phyloP scores from a whole-genome alignment of 2,113 vertebrate genomes.

The Theropithecus gelada region DNA sequence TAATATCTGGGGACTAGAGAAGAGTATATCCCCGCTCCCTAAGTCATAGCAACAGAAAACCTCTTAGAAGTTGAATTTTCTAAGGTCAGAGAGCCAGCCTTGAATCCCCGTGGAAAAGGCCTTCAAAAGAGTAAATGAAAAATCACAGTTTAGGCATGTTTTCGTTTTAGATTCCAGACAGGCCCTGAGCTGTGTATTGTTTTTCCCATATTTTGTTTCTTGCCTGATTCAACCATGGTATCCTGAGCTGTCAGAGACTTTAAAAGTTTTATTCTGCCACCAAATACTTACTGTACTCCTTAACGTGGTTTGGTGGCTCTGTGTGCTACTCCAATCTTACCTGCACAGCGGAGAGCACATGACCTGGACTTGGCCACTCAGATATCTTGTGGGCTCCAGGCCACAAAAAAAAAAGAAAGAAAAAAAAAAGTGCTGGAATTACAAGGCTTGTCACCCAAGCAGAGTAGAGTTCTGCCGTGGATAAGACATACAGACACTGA shows the following conservation, averaged over 20 bases:
- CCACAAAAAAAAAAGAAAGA: too few relatives aligned
- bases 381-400: too few relatives aligned
- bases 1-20: slow-evolving; percentile 43
- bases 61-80: background rate
- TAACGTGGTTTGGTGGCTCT: background rate
- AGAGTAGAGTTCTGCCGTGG: background rate
- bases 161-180: background rate
- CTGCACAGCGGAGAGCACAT: background rate
- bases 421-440: rapidly evolving
- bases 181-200: rapidly evolving
- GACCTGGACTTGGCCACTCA: background rate
- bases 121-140: background rate
- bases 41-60: background rate
- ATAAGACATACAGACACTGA: background rate
- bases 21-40: rapidly evolving
- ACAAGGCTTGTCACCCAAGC: background rate
- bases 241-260: background rate
- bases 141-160: background rate
- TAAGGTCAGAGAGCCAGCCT: background rate
- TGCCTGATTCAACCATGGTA: background rate
- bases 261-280: background rate
- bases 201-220: background rate
- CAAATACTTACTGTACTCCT: background rate
- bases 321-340: background rate
- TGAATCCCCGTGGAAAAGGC: background rate